Conservation (phyloP, 2,113 vertebrate genomes). For the Callospermophilus lateralis region DNA sequence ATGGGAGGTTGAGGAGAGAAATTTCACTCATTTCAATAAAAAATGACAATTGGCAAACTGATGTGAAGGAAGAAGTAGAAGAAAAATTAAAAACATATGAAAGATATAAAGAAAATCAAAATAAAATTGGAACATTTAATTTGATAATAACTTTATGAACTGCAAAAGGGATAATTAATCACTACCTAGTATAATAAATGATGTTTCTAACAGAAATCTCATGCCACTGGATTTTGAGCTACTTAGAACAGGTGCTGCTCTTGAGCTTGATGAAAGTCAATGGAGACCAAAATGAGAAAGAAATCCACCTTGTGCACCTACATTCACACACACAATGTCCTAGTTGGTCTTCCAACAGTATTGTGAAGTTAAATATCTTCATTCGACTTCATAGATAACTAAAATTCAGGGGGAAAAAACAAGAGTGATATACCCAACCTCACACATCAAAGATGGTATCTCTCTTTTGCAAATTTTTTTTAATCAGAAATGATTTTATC, state of each 20-base stretch:
- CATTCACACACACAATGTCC: not conserved
- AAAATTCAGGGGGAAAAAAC: not conserved
- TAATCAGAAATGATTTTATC: not conserved
- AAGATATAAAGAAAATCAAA: not conserved
- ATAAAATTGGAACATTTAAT: not conserved
- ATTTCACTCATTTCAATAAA: conserved; percentile 32
- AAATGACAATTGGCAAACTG: conserved; percentile 42
- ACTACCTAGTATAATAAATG: not conserved
- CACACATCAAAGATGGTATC: not conserved
- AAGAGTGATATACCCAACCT: not conserved
- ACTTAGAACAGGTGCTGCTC: not conserved
- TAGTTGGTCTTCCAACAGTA: not conserved
- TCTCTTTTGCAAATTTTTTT: conserved; percentile 3
- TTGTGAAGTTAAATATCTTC: not conserved
- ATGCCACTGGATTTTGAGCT: not conserved
- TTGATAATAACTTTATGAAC: not conserved
- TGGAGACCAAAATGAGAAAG: not conserved
- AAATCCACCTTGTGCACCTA: not conserved
- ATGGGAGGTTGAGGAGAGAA: not conserved
- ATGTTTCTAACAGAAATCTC: not conserved
- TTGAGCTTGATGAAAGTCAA: not conserved
- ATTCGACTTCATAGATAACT: not conserved
- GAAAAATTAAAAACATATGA: conserved; percentile 11
- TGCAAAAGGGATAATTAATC: not conserved
- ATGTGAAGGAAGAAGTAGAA: conserved; percentile 12